A percentile compares a stretch with the other conserved stretches of the same genome.
phyloP scores from a whole-genome alignment of 2,888 invertebrate species.

The Anthophora plumipes region DNA sequence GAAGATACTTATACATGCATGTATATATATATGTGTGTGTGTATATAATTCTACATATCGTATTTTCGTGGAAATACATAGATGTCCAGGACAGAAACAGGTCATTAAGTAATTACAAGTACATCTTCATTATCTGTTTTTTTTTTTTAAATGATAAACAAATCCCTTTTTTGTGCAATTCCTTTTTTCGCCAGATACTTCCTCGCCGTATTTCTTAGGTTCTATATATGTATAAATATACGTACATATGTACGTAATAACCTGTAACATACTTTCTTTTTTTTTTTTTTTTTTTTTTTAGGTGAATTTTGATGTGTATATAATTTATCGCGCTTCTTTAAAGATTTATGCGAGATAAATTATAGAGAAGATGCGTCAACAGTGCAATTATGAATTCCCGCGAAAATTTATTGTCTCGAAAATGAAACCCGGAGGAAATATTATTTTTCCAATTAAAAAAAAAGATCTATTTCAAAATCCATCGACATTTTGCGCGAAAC shows the following conservation, averaged over 20 bases:
- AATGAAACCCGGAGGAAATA: slow-evolving; percentile 4
- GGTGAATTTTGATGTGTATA: background rate
- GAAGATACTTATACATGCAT: background rate
- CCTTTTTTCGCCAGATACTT: background rate
- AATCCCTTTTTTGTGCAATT: background rate
- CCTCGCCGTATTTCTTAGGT: slow-evolving; percentile 6
- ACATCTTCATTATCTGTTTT: background rate
- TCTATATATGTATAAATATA: slow-evolving; percentile 59
- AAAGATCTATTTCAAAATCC: background rate
- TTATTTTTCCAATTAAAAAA: background rate
- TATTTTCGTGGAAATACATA: slow-evolving; percentile 26
- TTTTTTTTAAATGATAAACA: no score
- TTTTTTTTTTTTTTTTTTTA: background rate
- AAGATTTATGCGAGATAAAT: background rate
- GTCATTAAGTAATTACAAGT: slow-evolving; percentile 19
- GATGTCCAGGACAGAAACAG: slow-evolving; percentile 20
- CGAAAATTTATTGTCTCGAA: background rate
- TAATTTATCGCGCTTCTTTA: background rate
- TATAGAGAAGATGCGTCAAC: background rate
- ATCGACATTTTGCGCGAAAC: slow-evolving; percentile 16
- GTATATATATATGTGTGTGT: background rate
- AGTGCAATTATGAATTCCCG: background rate
- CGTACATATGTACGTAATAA: slow-evolving; percentile 33
- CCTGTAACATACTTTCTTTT: background rate
- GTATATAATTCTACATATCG: background rate